A percentile compares a stretch with the other conserved stretches of the same genome.
Conservation (phyloP, 37 sponge, comb jelly and placozoan genomes). For the Chondrilla cf. caribensis region DNA sequence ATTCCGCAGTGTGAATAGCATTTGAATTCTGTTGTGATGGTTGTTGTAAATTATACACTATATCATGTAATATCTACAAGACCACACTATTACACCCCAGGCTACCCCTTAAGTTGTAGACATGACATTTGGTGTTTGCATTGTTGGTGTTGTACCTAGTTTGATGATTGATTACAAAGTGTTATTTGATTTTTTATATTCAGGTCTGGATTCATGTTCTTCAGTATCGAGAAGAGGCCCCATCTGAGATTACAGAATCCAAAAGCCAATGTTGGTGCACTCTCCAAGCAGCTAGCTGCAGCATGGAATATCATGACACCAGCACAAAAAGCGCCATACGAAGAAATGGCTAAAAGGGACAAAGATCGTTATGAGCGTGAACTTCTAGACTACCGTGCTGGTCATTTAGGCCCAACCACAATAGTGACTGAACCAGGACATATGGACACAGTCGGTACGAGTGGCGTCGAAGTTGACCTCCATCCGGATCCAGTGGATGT, state of each 20-base stretch:
- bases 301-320: slow-evolving; percentile 38
- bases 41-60: no score
- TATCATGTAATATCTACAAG: no score
- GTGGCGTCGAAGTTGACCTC: neutral
- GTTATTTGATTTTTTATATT: no score
- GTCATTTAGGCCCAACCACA: neutral
- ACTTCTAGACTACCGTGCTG: slow-evolving; percentile 9
- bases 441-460: neutral
- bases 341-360: slow-evolving; percentile 30
- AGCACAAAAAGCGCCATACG: slow-evolving; percentile 35
- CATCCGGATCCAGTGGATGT: neutral
- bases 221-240: slow-evolving; percentile 31
- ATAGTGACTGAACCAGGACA: neutral
- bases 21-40: no score
- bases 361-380: slow-evolving; percentile 38
- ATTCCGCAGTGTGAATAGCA: no score
- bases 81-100: no score
- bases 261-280: slow-evolving; percentile 24
- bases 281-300: slow-evolving; percentile 31
- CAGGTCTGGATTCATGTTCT: slow-evolving; percentile 50
- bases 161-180: no score
- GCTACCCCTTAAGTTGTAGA: no score
- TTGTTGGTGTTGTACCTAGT: no score
- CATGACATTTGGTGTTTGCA: no score
- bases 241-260: slow-evolving; percentile 25